These are phyloP conservation scores for Cyrtorhinus lividipennis DNA, from an alignment of 1,140 invertebrate genomes.

Conservation along the genomic window DNA sequence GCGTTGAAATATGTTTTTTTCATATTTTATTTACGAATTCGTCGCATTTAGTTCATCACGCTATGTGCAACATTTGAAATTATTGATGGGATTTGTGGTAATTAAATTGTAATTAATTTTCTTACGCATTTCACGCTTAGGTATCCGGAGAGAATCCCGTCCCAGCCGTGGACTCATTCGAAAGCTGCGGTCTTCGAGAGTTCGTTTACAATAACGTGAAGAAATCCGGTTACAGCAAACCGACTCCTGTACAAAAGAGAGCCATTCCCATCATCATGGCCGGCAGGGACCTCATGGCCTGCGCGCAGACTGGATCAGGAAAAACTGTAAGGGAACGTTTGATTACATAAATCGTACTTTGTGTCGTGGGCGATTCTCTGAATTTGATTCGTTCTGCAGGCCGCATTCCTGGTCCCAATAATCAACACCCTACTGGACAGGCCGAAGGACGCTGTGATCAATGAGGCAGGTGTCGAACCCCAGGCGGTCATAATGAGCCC, in stretches of 20 bases:
- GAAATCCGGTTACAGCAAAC: constrained; percentile 66
- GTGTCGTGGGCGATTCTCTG: background rate
- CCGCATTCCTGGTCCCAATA: constrained; percentile 87
- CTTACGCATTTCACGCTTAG: too few relatives aligned
- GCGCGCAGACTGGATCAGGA: constrained; percentile 94
- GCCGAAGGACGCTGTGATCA: constrained; percentile 33
- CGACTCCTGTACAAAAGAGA: constrained; percentile 88
- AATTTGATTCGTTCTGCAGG: constrained; percentile 34
- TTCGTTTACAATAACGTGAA: constrained; percentile 61
- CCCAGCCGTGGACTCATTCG: constrained; percentile 48
- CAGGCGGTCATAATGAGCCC: constrained; percentile 82
- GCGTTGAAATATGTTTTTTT: too few relatives aligned
- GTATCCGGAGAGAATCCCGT: constrained; percentile 52
- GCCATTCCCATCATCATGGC: constrained; percentile 67
- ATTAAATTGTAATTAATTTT: too few relatives aligned
- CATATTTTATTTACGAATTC: too few relatives aligned
- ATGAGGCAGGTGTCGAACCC: constrained; percentile 65
- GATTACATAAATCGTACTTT: background rate
- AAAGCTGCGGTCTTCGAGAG: constrained; percentile 46
- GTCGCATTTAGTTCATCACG: too few relatives aligned
- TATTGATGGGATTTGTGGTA: too few relatives aligned
- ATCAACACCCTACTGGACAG: constrained; percentile 50
- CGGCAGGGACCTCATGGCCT: constrained; percentile 84
- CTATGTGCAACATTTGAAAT: too few relatives aligned
- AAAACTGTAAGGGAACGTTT: constrained; percentile 75